Evolutionary conservation across 2,113 vertebrate genomes (phyloP).

Genomic region (Sigmodon hispidus): DNA sequence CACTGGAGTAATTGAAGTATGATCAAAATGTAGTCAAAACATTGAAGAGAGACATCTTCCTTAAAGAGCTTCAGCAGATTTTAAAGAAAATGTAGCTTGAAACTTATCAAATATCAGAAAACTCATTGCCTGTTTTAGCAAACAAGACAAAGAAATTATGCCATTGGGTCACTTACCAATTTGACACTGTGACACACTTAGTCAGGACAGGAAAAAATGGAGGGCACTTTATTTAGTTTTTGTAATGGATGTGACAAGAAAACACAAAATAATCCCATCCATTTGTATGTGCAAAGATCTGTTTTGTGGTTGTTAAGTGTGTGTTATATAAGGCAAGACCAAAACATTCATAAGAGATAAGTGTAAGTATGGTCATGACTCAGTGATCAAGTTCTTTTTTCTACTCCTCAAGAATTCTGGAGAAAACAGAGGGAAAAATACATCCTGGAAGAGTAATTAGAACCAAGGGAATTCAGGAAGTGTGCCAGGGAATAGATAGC

Average conservation of each 20-base stretch:
- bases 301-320: neutral
- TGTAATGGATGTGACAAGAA: neutral
- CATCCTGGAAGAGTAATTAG: neutral
- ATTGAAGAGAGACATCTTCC: constrained; percentile 21
- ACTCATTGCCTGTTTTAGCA: constrained; percentile 34
- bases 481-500: constrained; percentile 57
- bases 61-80: constrained; percentile 68
- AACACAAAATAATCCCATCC: constrained; percentile 18
- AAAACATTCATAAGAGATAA: neutral
- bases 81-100: constrained; percentile 74
- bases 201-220: constrained; percentile 20
- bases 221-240: neutral
- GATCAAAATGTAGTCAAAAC: constrained; percentile 24
- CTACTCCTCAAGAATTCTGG: neutral
- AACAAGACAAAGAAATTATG: constrained; percentile 58
- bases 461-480: constrained; percentile 52
- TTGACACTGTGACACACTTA: constrained; percentile 54
- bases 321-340: neutral
- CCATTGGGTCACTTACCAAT: constrained; percentile 26
- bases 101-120: constrained; percentile 60
- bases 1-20: neutral
- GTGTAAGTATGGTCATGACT: neutral
- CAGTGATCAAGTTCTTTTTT: neutral
- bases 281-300: neutral
- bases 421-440: neutral